Evolutionary conservation across 1,140 invertebrate species (phyloP).

Genomic region (Globodera ellingtonae): DNA sequence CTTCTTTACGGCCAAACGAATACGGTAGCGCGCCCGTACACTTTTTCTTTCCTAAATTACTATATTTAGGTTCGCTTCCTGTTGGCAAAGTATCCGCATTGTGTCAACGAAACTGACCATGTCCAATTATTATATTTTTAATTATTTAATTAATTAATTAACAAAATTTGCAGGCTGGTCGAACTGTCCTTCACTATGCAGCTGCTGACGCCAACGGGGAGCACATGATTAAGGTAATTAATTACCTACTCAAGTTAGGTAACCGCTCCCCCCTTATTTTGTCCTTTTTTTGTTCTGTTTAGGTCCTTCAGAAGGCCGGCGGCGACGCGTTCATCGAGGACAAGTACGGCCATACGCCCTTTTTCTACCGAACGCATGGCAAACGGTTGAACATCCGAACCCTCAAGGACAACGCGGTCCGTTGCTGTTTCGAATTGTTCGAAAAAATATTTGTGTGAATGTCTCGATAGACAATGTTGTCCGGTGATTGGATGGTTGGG

Average conservation of each 20-base stretch:
- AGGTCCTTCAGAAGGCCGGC: slow-evolving; percentile 58
- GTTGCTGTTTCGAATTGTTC: not conserved
- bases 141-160: slow-evolving; percentile 7
- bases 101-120: slow-evolving; percentile 76
- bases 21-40: slow-evolving; percentile 36
- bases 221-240: slow-evolving; percentile 62
- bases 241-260: too few species aligned
- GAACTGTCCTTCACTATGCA: slow-evolving; percentile 62
- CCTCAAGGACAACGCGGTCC: slow-evolving; percentile 63
- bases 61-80: slow-evolving; percentile 72
- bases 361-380: slow-evolving; percentile 64
- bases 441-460: too few species aligned
- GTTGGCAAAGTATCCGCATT: slow-evolving; percentile 75
- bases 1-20: slow-evolving; percentile 71
- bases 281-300: not conserved
- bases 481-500: too few species aligned
- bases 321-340: slow-evolving; percentile 64
- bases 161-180: slow-evolving; percentile 52
- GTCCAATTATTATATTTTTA: slow-evolving; percentile 68
- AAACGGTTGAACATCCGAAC: slow-evolving; percentile 63
- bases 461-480: too few species aligned
- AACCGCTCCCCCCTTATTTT: too few species aligned
- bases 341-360: slow-evolving; percentile 60
- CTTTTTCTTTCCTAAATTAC: not conserved
- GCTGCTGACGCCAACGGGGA: slow-evolving; percentile 64